Percentiles rank a stretch among this genome's conserved stretches.
phyloP scores from a whole-genome alignment of 2,113 vertebrate genomes.

The Tragelaphus strepsiceros region DNA sequence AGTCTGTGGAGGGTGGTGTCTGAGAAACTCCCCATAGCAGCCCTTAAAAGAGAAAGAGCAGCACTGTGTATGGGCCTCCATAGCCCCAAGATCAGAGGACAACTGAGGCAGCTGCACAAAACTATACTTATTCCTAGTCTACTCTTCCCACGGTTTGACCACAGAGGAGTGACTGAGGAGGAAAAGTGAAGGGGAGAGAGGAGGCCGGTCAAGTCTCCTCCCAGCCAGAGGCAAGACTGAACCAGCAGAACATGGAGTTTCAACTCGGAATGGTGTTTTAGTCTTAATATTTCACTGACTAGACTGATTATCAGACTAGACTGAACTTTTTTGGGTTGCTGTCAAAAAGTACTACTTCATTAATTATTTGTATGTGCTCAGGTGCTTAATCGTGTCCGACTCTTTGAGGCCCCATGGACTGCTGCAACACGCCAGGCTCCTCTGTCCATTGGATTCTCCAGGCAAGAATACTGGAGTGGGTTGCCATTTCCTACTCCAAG shows the following conservation, averaged over 20 bases:
- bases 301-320: neutral
- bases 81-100: neutral
- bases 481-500: neutral
- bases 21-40: neutral
- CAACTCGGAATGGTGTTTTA: neutral
- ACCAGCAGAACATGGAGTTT: neutral
- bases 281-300: neutral
- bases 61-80: neutral
- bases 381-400: neutral
- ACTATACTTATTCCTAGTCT: neutral
- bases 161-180: neutral
- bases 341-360: neutral
- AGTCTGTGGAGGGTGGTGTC: neutral
- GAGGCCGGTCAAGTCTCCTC: neutral
- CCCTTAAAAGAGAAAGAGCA: neutral
- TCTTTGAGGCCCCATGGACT: neutral
- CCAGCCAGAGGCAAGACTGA: neutral
- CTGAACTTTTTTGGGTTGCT: neutral
- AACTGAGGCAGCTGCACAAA: neutral
- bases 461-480: neutral
- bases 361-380: neutral
- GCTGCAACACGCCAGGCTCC: neutral
- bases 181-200: neutral
- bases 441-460: neutral
- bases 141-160: neutral